phyloP scores from a whole-genome alignment of 2,797 vertebrate species.

The Glyptemys insculpta region DNA sequence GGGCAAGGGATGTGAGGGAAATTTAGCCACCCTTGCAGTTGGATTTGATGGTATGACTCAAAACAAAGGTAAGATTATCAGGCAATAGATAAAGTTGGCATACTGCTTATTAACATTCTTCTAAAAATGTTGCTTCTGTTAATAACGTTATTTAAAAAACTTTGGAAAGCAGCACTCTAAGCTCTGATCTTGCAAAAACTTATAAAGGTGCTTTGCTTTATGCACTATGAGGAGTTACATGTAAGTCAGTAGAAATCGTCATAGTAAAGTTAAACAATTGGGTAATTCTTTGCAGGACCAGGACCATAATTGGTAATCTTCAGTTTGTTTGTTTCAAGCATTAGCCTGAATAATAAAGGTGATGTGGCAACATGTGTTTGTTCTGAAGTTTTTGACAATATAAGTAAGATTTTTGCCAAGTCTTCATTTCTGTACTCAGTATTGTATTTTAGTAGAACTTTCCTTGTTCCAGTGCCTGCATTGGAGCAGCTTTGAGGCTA shows the following conservation, averaged over 20 bases:
- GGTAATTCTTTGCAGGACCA: background rate
- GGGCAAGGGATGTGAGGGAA: background rate
- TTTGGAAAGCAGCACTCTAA: background rate
- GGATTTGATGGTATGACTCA: conserved; percentile 12
- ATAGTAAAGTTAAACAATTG: background rate
- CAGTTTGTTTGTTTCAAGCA: conserved; percentile 38
- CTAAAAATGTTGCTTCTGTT: conserved; percentile 20
- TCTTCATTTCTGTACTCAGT: background rate
- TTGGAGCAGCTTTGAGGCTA: background rate
- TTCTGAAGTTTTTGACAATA: background rate
- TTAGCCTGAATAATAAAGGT: conserved; percentile 30
- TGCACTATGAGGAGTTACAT: background rate
- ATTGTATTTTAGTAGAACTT: background rate
- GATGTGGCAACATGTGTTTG: conserved; percentile 12
- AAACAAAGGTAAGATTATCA: conserved; percentile 25
- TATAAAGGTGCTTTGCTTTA: background rate
- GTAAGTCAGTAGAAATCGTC: background rate
- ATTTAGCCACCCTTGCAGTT: background rate
- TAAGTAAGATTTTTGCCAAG: background rate
- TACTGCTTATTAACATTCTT: conserved; percentile 35
- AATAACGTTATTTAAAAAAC: background rate
- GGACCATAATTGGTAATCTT: background rate
- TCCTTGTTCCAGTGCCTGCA: background rate
- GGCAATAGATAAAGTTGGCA: background rate
- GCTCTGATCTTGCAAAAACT: background rate